Evolutionary conservation across 2,797 vertebrate genomes (phyloP).

Genomic region (Perodicticus potto): DNA sequence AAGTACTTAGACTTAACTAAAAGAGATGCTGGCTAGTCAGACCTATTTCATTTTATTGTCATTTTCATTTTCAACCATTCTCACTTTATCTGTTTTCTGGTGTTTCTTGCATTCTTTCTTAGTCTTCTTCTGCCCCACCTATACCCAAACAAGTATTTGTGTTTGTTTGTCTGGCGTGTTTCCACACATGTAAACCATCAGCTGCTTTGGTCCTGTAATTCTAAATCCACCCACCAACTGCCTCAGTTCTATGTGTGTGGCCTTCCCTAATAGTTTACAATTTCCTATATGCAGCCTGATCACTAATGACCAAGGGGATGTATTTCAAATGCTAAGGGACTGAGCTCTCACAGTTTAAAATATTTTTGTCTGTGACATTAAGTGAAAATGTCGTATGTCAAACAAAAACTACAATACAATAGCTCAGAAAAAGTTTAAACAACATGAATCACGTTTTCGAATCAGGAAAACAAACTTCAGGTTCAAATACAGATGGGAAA

Average conservation of each 20-base stretch:
- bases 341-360: background rate
- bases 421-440: background rate
- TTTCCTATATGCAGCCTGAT: background rate
- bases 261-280: background rate
- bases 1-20: no score
- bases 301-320: background rate
- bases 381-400: background rate
- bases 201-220: no score
- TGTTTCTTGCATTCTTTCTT: no score
- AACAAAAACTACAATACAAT: background rate
- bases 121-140: background rate
- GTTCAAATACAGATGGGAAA: background rate
- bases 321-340: no score
- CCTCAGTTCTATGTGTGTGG: no score
- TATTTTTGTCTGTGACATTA: background rate
- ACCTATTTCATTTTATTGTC: rapidly evolving
- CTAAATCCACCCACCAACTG: background rate
- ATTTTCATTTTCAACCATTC: background rate
- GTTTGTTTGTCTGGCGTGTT: no score
- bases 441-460: background rate
- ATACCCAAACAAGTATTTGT: rapidly evolving
- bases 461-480: background rate
- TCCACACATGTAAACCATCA: background rate
- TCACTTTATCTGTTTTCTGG: background rate
- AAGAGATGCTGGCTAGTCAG: background rate